Evolutionary conservation across 2,888 invertebrate species (phyloP).

Genomic region (Mellilla xanthometata): DNA sequence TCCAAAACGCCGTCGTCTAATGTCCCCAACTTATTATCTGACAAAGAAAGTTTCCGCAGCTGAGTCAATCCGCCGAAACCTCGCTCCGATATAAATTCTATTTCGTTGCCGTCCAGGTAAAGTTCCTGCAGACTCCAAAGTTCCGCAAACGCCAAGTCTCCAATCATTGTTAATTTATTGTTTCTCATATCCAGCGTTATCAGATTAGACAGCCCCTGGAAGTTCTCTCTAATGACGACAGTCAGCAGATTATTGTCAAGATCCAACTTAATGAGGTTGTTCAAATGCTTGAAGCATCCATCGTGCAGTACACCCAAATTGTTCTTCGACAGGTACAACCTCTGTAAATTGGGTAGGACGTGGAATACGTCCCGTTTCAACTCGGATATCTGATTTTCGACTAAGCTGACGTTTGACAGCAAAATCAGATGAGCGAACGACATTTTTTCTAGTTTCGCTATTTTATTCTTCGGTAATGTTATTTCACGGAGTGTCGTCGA

Average conservation of each 20-base stretch:
- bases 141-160: slow-evolving; percentile 91
- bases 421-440: slow-evolving; percentile 89
- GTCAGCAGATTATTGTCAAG: slow-evolving; percentile 89
- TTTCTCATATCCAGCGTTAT: slow-evolving; percentile 88
- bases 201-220: slow-evolving; percentile 88
- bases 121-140: slow-evolving; percentile 88
- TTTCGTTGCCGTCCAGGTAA: slow-evolving; percentile 87
- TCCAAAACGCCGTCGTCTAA: slow-evolving; percentile 88
- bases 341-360: slow-evolving; percentile 87
- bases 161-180: slow-evolving; percentile 90
- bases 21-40: slow-evolving; percentile 88
- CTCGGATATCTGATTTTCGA: slow-evolving; percentile 89
- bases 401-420: slow-evolving; percentile 87
- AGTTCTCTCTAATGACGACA: slow-evolving; percentile 89
- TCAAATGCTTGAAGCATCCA: slow-evolving; percentile 89
- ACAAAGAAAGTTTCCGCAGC: slow-evolving; percentile 87
- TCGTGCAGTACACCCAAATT: slow-evolving; percentile 92
- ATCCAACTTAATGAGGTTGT: slow-evolving; percentile 90
- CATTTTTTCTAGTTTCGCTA: slow-evolving; percentile 85
- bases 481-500: slow-evolving; percentile 87
- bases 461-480: slow-evolving; percentile 87
- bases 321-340: slow-evolving; percentile 92
- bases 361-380: slow-evolving; percentile 89
- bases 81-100: slow-evolving; percentile 88
- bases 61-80: slow-evolving; percentile 90